Evolutionary conservation across 2,888 invertebrate species (phyloP), one percentile per base, ranked within the genome.

Genomic region (Rhimphoctona megacephalus): DNA sequence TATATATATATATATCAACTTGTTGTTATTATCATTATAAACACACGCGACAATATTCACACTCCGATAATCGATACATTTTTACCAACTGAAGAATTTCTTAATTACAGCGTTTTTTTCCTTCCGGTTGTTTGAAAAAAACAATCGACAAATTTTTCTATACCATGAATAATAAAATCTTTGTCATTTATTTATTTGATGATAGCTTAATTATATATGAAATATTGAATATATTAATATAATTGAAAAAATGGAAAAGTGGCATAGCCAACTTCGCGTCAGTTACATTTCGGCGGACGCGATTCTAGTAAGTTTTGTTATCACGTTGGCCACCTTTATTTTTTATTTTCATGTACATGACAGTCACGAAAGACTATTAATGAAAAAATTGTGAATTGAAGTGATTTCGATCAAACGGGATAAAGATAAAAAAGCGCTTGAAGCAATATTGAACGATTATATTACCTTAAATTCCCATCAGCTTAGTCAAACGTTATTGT

Each of bases 31-130:
- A 66, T 36, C n/a, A n/a, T 36, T 17, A n/a, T n/a, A 36, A 36
- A 36, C 19, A 57, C 7, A 36, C 52, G 49, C 72, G 52, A 33
- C 72, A 49, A 25, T 9, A 3, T 72, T 72, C 72, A 72, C 52
- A 52, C 33, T 33, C n/a, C 33, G 7, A 52, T 72, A 33, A 72
- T 72, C 72, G 72, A 72, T 72, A 57, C 25, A 25, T 3, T 33
- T 49, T 72, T n/a, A 72, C 52, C 11, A 52, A 33, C 17, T 11
- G n/a, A 33, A 72, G 30, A n/a, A 33, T 4, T 3, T 2, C 1
- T 3, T 2, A 54, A 14, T 57, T 25, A 19, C 4, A 25, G 25
- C 14, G 57, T 14, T 25, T 57, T 25, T 36, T n/a, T n/a, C n/a
- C 9, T 57, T 25, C 4, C 25, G 25, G 2, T 25, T 25, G 25